Evolutionary conservation across 2,797 vertebrate genomes (phyloP).

Genomic region (Sebastes reedi): DNA sequence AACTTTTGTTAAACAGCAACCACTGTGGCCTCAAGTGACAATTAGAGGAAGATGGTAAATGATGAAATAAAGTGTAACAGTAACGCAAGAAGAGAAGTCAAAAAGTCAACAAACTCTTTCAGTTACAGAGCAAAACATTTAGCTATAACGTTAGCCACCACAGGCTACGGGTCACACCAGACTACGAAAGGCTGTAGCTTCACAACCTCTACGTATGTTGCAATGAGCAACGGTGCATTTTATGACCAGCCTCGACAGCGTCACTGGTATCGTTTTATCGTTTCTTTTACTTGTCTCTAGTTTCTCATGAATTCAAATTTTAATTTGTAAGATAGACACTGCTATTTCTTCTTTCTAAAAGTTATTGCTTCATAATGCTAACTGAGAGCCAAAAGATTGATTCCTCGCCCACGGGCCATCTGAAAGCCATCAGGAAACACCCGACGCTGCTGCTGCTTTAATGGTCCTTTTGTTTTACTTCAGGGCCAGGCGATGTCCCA

Average conservation of each 20-base stretch:
- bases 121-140: not conserved
- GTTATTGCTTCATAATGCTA: not conserved
- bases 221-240: fast-evolving
- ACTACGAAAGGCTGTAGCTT: not conserved
- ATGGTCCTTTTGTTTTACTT: not conserved
- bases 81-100: not conserved
- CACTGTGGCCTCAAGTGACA: no score
- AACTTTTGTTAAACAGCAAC: not conserved
- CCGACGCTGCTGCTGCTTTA: not conserved
- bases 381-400: not conserved
- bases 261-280: not conserved
- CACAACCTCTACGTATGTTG: not conserved
- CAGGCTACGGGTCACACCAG: no score
- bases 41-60: not conserved
- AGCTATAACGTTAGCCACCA: not conserved
- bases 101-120: not conserved
- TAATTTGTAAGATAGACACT: not conserved
- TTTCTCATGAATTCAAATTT: not conserved
- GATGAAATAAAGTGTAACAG: not conserved
- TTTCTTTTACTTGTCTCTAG: no score
- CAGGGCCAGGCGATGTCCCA: slow-evolving; percentile 89
- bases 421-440: not conserved
- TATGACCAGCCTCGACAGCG: not conserved
- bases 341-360: not conserved
- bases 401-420: not conserved